Evolutionary conservation across 2,797 vertebrate genomes (phyloP).

Genomic region (Alcedo quadribrachys): DNA sequence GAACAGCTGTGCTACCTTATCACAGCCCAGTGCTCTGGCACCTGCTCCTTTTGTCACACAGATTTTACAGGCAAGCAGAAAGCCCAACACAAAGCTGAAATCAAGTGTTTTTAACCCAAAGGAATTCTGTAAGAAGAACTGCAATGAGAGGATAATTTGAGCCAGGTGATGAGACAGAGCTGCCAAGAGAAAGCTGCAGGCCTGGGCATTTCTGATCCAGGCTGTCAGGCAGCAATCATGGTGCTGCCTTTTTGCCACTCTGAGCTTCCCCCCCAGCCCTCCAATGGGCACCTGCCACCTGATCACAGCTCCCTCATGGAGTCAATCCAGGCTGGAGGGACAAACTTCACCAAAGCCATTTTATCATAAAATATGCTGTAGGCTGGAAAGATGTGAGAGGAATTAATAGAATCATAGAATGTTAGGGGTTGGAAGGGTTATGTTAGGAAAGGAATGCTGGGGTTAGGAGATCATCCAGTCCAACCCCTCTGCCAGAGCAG

Average conservation of each 20-base stretch:
- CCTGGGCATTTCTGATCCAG: not conserved
- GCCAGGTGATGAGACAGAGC: not conserved
- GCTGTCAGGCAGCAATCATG: not conserved
- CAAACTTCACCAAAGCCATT: not conserved
- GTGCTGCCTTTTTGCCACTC: not conserved
- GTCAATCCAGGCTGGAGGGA: not conserved
- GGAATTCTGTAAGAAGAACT: not conserved
- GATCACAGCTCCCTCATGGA: fast-evolving
- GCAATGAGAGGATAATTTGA: not conserved
- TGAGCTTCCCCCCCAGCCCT: not conserved
- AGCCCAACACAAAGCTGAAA: not conserved
- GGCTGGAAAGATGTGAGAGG: not conserved
- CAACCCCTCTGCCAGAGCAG: no score
- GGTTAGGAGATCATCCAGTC: no score
- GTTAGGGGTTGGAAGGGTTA: no score
- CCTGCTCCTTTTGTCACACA: not conserved
- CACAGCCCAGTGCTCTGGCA: not conserved
- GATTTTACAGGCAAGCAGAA: not conserved
- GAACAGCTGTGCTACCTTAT: not conserved
- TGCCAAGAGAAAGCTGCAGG: conserved; percentile 1
- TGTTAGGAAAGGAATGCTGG: no score
- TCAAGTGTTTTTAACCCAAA: not conserved
- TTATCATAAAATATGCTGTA: not conserved
- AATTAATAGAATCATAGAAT: no score
- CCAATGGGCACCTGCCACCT: not conserved